phyloP scores from a whole-genome alignment of 2,888 invertebrate genomes.

The Ormyrus pomaceus region DNA sequence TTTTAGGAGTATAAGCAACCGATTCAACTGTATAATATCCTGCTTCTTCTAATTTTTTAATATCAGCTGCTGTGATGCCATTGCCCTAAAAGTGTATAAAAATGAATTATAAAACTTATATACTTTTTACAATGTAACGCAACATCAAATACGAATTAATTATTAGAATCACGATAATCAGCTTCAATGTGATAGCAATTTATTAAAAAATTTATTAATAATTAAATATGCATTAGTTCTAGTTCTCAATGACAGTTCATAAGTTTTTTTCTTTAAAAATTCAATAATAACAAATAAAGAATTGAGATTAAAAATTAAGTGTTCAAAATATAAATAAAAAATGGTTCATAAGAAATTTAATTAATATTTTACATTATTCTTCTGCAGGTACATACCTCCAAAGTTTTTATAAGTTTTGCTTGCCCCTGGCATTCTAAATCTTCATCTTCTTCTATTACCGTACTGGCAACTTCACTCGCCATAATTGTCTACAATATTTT shows the following conservation, averaged over 20 bases:
- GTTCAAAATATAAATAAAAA: not conserved
- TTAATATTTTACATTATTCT: not conserved
- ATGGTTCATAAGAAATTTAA: not conserved
- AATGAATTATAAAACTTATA: not conserved
- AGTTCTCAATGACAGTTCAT: no score
- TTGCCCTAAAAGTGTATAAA: conserved; percentile 81
- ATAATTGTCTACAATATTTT: conserved; percentile 56
- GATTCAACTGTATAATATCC: conserved; percentile 97
- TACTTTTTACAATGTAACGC: not conserved
- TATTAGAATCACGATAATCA: no score
- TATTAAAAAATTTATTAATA: no score
- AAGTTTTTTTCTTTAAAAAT: not conserved
- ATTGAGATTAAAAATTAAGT: not conserved
- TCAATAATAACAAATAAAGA: not conserved
- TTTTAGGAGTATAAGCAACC: conserved; percentile 96
- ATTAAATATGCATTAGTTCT: no score
- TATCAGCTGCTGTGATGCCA: conserved; percentile 92
- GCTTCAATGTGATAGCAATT: no score
- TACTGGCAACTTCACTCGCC: conserved; percentile 62
- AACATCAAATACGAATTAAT: no score
- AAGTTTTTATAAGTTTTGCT: conserved; percentile 67
- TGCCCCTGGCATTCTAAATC: conserved; percentile 64
- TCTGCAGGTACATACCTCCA: conserved; percentile 63
- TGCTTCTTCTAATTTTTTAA: conserved; percentile 94
- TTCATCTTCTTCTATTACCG: conserved; percentile 64